phyloP scores from a whole-genome alignment of 2,797 vertebrate genomes.

The Gymnopithys bicolor region DNA sequence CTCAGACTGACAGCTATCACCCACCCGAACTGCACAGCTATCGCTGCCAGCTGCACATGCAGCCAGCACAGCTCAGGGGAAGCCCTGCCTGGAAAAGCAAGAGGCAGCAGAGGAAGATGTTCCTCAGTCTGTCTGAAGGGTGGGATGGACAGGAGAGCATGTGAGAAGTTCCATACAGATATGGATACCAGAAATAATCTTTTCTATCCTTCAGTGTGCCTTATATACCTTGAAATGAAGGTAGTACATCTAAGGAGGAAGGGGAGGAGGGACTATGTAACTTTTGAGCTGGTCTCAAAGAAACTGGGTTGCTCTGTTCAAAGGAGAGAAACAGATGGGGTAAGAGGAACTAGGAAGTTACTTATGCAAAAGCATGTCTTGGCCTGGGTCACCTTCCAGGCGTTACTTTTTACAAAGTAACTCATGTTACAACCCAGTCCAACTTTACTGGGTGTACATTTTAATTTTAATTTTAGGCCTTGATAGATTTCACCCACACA shows the following conservation, averaged over 20 bases:
- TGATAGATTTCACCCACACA: no score
- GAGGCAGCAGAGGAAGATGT: background rate
- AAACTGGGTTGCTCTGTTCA: background rate
- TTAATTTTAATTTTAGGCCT: no score
- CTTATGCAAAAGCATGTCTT: background rate
- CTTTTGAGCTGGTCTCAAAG: background rate
- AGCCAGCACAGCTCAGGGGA: fast-evolving
- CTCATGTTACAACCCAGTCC: background rate
- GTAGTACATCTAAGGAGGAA: background rate
- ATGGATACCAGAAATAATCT: background rate
- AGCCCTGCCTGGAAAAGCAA: background rate
- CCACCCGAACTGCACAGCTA: background rate
- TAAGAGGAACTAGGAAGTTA: background rate
- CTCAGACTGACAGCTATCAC: background rate
- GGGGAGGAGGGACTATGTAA: fast-evolving
- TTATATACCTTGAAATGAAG: background rate
- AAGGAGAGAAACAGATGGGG: background rate
- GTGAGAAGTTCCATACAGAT: background rate
- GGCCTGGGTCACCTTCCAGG: background rate
- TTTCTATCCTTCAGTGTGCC: background rate
- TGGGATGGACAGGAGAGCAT: background rate
- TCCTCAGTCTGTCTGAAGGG: background rate
- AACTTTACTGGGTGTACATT: no score
- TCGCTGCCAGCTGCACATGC: fast-evolving
- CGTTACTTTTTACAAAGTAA: background rate